Conservation (phyloP, 2,888 invertebrate species). For the Lasioglossum vierecki region DNA sequence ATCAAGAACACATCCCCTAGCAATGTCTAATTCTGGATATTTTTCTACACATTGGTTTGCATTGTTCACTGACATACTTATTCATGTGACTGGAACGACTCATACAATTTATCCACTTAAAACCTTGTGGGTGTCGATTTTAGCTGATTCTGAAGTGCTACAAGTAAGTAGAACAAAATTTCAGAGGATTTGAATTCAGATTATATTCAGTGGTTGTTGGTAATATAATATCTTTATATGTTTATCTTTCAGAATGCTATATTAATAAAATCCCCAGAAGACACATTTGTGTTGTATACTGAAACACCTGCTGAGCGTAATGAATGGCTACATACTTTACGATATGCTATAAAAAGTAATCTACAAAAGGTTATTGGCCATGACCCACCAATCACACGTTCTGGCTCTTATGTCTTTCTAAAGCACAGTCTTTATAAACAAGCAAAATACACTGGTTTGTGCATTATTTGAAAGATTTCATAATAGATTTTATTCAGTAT, state of each 20-base stretch:
- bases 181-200: background rate
- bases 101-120: conserved; percentile 88
- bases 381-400: conserved; percentile 89
- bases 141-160: conserved; percentile 87
- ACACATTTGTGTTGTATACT: conserved; percentile 88
- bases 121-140: conserved; percentile 92
- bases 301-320: conserved; percentile 89
- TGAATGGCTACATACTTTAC: conserved; percentile 92
- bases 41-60: conserved; percentile 93
- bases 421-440: conserved; percentile 90
- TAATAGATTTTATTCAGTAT: background rate
- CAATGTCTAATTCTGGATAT: conserved; percentile 88
- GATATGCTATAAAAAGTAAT: conserved; percentile 89
- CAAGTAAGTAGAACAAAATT: conserved; percentile 82
- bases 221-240: conserved; percentile 10
- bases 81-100: conserved; percentile 89
- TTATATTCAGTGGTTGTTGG: background rate
- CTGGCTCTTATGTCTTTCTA: conserved; percentile 90
- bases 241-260: conserved; percentile 85
- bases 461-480: conserved; percentile 26
- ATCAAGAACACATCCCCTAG: conserved; percentile 89
- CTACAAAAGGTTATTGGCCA: conserved; percentile 87
- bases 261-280: conserved; percentile 92
- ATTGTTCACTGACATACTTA: conserved; percentile 92
- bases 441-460: conserved; percentile 89